phyloP scores from a whole-genome alignment of 2,888 invertebrate species.

The Gerris lacustris region DNA sequence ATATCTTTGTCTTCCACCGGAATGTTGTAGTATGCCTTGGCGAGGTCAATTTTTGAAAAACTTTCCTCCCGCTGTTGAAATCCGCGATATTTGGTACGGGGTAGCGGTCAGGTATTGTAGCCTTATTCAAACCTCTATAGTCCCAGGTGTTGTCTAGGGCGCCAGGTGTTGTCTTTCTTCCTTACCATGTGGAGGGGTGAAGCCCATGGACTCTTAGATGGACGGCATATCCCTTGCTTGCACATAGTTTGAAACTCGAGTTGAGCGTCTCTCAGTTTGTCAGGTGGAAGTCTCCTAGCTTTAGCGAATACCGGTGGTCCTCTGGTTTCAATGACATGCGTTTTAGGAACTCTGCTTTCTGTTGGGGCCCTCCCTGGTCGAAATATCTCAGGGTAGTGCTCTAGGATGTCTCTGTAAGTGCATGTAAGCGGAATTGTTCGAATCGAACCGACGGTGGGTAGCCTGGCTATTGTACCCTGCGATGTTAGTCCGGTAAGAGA shows the following conservation, averaged over 20 bases:
- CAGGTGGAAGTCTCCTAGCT: slow-evolving; percentile 12
- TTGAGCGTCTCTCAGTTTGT: slow-evolving; percentile 34
- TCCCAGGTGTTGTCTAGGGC: slow-evolving; percentile 32
- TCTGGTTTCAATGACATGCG: slow-evolving; percentile 15
- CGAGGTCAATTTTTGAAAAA: background rate
- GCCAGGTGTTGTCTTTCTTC: slow-evolving; percentile 27
- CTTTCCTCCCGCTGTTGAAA: slow-evolving; percentile 6
- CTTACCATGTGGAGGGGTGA: slow-evolving; percentile 34
- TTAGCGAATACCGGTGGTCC: slow-evolving; percentile 15
- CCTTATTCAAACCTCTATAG: slow-evolving; percentile 30
- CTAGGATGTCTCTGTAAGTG: background rate
- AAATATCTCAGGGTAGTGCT: background rate
- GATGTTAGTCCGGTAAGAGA: background rate
- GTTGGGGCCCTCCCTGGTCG: background rate
- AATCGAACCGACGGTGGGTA: background rate
- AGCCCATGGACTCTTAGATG: slow-evolving; percentile 36
- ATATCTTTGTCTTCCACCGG: background rate
- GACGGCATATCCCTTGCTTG: slow-evolving; percentile 36
- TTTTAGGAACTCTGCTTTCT: background rate
- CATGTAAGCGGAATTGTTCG: background rate
- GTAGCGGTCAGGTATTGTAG: slow-evolving; percentile 31
- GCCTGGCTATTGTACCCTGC: background rate
- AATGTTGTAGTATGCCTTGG: background rate
- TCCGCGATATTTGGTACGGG: slow-evolving; percentile 31
- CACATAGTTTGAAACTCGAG: slow-evolving; percentile 34